A percentile compares a stretch with the other conserved stretches of the same genome.
Evolutionary conservation across 2,888 invertebrate species (phyloP).

Genomic region (Apodemia zela): DNA sequence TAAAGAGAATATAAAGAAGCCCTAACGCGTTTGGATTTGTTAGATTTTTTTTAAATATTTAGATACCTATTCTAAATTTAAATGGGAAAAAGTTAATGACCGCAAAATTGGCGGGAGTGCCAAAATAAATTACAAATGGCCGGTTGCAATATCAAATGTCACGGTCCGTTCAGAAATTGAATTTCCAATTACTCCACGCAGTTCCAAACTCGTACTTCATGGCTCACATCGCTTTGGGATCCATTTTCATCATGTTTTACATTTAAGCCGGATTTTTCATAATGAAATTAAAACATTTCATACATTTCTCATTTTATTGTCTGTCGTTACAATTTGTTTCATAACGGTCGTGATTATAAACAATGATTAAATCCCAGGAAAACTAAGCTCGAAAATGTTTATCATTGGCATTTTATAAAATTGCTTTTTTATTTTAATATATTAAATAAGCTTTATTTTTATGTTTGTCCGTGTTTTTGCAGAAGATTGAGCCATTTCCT

Average conservation of each 20-base stretch:
- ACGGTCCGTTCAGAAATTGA: conserved; percentile 37
- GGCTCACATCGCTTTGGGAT: conserved; percentile 27
- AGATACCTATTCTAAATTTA: neutral
- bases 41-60: no score
- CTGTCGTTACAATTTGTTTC: neutral
- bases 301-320: neutral
- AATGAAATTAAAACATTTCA: neutral
- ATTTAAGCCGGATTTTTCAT: conserved; percentile 18
- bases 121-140: conserved; percentile 25
- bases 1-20: no score
- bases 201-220: conserved; percentile 23
- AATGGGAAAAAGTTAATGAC: conserved; percentile 6
- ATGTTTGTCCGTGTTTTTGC: no score
- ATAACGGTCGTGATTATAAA: neutral
- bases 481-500: no score
- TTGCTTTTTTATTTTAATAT: no score
- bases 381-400: no score
- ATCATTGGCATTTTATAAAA: no score
- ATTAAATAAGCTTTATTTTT: no score
- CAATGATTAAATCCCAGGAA: neutral
- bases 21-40: no score
- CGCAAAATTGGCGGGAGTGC: conserved; percentile 16
- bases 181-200: conserved; percentile 38
- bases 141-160: conserved; percentile 34
- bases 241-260: conserved; percentile 32